Percentiles rank a stretch among this genome's conserved stretches.
These are phyloP conservation scores for Theropithecus gelada DNA, from an alignment of 2,113 vertebrate genomes.

Conservation along the genomic window DNA sequence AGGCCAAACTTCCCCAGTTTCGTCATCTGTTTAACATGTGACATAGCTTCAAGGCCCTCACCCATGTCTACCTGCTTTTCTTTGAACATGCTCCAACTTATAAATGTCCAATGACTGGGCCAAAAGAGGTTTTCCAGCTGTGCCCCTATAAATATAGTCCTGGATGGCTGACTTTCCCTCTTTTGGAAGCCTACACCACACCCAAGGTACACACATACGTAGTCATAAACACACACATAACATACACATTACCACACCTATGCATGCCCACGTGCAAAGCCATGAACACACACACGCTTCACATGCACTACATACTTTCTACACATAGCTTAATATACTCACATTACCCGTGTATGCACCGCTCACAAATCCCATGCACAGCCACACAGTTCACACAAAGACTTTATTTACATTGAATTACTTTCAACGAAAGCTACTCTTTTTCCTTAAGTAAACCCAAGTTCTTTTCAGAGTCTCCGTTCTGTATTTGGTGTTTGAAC, in stretches of 20 bases:
- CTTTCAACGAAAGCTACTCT: neutral
- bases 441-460: neutral
- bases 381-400: neutral
- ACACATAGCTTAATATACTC: neutral
- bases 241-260: neutral
- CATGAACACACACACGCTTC: neutral
- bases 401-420: neutral
- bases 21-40: conserved; percentile 31
- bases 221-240: conserved; percentile 25
- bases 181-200: conserved; percentile 31
- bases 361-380: neutral
- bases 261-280: neutral
- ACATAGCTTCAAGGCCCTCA: conserved; percentile 1
- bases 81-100: conserved; percentile 57
- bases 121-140: conserved; percentile 64
- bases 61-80: conserved; percentile 30
- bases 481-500: conserved; percentile 45
- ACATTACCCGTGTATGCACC: neutral
- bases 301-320: neutral
- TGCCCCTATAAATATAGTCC: conserved; percentile 62
- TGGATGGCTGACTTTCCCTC: conserved; percentile 21
- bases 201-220: neutral
- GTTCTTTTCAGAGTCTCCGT: neutral
- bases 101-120: conserved; percentile 35
- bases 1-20: neutral